Evolutionary conservation across 2,113 vertebrate genomes (phyloP), one percentile per base, ranked within the genome.

Genomic region (Pelodiscus sinensis): DNA sequence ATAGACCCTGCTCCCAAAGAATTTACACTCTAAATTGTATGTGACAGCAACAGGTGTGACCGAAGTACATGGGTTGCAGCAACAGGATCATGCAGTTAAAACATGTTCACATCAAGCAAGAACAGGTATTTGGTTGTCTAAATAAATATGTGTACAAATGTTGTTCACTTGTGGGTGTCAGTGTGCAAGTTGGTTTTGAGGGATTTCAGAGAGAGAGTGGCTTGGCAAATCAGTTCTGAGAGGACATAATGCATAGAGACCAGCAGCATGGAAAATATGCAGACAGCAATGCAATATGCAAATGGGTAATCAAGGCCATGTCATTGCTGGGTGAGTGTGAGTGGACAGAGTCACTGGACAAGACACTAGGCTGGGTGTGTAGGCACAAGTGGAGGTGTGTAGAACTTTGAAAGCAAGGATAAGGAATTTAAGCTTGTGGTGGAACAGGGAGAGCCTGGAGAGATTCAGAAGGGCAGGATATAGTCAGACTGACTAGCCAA

Each of bases 371-470:
- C 65, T 68, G 31, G 65, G 19, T n/a, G 16, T 68, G 31, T n/a
- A n/a, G 65, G 65, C 65, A n/a, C 8, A 4, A 31, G 15, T 68
- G 2, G 9, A 82, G 18, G 25, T 44, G 27, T 0, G 0, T 2
- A 57, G 22, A 75, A 82, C 27, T 24, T 75, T 10, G 21, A 8
- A 82, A 86, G 6, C 9, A 50, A 60, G n/a, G 55, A 5, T 14
- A n/a, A 78, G 11, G 12, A 2, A 0, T 85, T 24, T 13, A 18
- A 6, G 14, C 24, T 57, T 58, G 35, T 29, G 25, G 80, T 44
- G 50, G 13, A n/a, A 55, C 14, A 21, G 44, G 9, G 19, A 35
- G 27, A 7, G 9, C 55, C 11, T 73, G 54, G 50, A 54, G 51
- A n/a, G 35, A 44, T 15, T 51, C 54, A 31, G 58, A 83, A n/a